Evolutionary conservation across 2,888 invertebrate species (phyloP), one percentile per base, ranked within the genome.

Genomic region (Apotomis betuletana): DNA sequence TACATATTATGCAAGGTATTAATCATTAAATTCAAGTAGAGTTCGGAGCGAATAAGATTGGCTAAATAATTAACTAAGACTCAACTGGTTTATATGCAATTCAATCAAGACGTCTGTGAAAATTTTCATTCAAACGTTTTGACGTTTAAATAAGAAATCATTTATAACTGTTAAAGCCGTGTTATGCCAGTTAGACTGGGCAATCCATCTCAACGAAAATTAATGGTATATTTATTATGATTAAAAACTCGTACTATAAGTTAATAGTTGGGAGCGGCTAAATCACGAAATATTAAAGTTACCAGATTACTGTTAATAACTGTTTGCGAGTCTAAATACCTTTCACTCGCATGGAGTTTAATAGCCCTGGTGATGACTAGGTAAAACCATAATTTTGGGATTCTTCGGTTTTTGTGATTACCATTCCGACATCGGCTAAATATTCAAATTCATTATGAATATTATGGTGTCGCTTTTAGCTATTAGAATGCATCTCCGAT

Each of bases 181-280:
- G 41, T 61, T 69, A 57, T 38, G 65, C 51, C n/a, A 70, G 62
- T 62, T 65, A 46, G 52, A 62, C 44, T 46, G 57, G 51, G 70
- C 65, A 54, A 62, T 69, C 59, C 51, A 64, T 69, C 57, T 60
- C 51, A 51, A 73, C 58, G 46, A 41, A 67, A 70, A 74, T 61
- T 67, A 70, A 74, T 73, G 67, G 63, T 41, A 41, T 61, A 69
- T 74, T 72, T 67, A 74, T 74, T 67, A 67, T 62, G 52, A 52
- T 72, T 64, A 57, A 71, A 46, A 27, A 27, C 27, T 27, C 52
- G n/a, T 49, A 55, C 51, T 60, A 15, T 58, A 49, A 65, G 63
- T 63, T 70, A 60, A 61, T 61, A 61, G 64, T 61, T 69, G 27
- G 38, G 55, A 61, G 60, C n/a, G 13, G 49, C 55, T 38, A 13